Percentiles rank a stretch among this genome's conserved stretches.
Evolutionary conservation across 1,140 invertebrate genomes (phyloP).

Genomic region (Formica selysi): DNA sequence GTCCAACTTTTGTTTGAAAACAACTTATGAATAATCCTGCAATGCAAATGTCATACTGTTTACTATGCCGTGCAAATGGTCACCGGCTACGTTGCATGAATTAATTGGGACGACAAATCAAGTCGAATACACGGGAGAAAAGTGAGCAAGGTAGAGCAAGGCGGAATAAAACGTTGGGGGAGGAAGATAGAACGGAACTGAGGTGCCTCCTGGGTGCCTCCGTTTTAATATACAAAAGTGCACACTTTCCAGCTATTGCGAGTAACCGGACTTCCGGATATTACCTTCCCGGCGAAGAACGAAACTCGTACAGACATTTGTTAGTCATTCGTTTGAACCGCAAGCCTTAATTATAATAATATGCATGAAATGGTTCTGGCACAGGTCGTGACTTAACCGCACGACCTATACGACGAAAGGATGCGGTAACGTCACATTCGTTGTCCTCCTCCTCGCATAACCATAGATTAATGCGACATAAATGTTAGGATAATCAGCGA

Average conservation of each 20-base stretch:
- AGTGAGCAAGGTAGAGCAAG: background rate
- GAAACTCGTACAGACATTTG: background rate
- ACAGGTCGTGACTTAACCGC: constrained; percentile 51
- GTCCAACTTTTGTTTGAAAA: constrained; percentile 24
- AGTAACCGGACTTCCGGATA: constrained; percentile 37
- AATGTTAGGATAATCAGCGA: constrained; percentile 72
- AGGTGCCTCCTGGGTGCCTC: background rate
- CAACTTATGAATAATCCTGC: constrained; percentile 47
- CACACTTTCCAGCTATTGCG: constrained; percentile 28
- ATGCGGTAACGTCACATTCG: constrained; percentile 65
- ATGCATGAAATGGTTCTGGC: background rate
- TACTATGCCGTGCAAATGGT: constrained; percentile 29
- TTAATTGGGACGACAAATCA: constrained; percentile 58
- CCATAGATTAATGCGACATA: constrained; percentile 72
- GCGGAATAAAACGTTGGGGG: background rate
- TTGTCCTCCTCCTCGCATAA: constrained; percentile 49
- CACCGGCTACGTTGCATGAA: constrained; percentile 6
- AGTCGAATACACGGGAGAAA: constrained; percentile 18
- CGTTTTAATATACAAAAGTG: constrained; percentile 64
- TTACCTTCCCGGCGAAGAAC: background rate
- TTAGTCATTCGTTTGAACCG: constrained; percentile 35
- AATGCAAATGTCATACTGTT: constrained; percentile 40
- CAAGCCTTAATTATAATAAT: constrained; percentile 66
- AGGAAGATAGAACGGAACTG: constrained; percentile 18
- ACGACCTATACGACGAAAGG: constrained; percentile 57